Conservation (phyloP, 2,888 invertebrate genomes). For the Chrysolina americana region DNA sequence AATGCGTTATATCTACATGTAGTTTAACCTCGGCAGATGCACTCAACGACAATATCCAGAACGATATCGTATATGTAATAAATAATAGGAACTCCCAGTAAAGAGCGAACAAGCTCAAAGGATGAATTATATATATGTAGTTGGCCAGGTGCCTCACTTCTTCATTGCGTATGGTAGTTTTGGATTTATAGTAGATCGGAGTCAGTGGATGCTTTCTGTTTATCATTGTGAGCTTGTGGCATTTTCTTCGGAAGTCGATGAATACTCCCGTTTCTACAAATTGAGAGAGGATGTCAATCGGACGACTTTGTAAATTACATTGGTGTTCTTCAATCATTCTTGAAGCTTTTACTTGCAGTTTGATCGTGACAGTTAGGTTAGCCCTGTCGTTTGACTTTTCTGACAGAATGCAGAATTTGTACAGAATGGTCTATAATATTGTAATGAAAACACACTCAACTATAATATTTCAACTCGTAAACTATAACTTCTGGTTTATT, state of each 20-base stretch:
- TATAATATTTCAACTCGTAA: too few species aligned
- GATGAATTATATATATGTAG: constrained; percentile 51
- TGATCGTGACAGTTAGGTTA: too few species aligned
- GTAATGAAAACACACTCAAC: too few species aligned
- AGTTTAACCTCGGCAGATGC: not conserved
- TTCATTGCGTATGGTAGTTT: constrained; percentile 45
- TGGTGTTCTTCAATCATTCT: constrained; percentile 6
- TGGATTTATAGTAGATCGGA: constrained; percentile 46
- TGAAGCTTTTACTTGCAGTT: not conserved
- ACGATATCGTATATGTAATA: constrained; percentile 38
- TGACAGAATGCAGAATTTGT: too few species aligned
- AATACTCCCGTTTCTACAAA: constrained; percentile 46
- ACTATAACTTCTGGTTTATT: too few species aligned
- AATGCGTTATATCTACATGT: not conserved
- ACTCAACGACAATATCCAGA: constrained; percentile 41
- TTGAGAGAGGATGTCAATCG: constrained; percentile 14
- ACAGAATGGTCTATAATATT: too few species aligned
- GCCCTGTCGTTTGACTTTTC: too few species aligned
- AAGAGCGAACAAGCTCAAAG: constrained; percentile 49
- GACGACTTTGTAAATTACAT: constrained; percentile 3
- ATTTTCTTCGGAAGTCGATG: constrained; percentile 44
- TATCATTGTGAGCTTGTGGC: constrained; percentile 38
- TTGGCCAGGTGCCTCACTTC: constrained; percentile 48
- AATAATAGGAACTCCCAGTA: constrained; percentile 44
- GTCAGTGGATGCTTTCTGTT: constrained; percentile 39